A percentile compares a stretch with the other conserved stretches of the same genome.
Conservation (phyloP, 2,797 vertebrate genomes). For the Rhincodon typus region DNA sequence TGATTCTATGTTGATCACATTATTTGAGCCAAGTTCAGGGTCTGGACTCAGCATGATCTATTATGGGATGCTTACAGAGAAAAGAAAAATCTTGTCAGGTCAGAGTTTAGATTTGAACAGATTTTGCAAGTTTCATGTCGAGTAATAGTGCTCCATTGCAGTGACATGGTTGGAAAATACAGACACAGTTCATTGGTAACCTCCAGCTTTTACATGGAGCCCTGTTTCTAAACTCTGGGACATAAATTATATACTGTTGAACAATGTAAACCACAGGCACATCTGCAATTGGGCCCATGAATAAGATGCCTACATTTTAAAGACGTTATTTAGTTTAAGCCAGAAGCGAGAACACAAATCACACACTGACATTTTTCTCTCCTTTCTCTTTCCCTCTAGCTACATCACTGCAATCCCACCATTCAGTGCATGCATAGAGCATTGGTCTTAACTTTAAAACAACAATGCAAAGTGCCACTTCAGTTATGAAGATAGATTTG, state of each 20-base stretch:
- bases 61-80: not conserved
- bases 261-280: not conserved
- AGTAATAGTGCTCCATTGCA: not conserved
- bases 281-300: not conserved
- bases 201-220: not conserved
- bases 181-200: not conserved
- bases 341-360: not conserved
- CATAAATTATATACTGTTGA: not conserved
- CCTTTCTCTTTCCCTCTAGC: not conserved
- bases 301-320: not conserved
- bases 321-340: not conserved
- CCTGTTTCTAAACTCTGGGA: not conserved
- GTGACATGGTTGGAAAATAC: not conserved
- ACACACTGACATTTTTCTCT: not conserved
- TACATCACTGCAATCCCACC: not conserved
- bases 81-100: not conserved
- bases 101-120: not conserved
- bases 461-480: not conserved
- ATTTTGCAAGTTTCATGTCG: not conserved
- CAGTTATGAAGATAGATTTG: too few species aligned
- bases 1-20: not conserved
- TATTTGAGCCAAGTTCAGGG: not conserved
- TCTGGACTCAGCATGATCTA: not conserved
- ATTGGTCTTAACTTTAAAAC: not conserved
- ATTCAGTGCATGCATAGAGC: not conserved